Conservation (phyloP, 2,888 invertebrate species). For the Dione juno region DNA sequence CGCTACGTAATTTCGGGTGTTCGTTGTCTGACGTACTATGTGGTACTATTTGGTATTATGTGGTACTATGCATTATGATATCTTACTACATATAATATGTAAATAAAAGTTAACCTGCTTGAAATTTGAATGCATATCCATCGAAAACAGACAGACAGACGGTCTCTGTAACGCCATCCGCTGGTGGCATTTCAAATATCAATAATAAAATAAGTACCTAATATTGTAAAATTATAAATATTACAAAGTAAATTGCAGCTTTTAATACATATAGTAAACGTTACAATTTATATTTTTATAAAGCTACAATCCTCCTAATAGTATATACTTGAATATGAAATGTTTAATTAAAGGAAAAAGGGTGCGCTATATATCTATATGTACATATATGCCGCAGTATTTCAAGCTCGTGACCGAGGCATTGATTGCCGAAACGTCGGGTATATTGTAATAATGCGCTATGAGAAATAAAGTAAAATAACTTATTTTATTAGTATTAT, state of each 20-base stretch:
- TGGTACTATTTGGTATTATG: no score
- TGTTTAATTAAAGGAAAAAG: conserved; percentile 20
- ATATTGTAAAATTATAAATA: neutral
- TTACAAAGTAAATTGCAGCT: no score
- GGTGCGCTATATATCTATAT: conserved; percentile 18
- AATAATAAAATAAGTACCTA: neutral
- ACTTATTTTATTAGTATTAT: conserved; percentile 1
- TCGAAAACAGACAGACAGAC: neutral
- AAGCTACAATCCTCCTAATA: neutral
- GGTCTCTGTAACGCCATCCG: no score
- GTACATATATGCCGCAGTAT: conserved; percentile 23
- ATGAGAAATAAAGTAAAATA: conserved; percentile 17
- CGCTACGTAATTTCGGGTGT: no score
- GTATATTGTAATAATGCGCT: conserved; percentile 21
- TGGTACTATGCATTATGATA: no score
- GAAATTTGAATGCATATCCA: neutral
- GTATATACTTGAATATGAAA: neutral
- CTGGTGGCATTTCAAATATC: neutral
- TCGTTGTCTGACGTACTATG: no score
- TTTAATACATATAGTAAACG: neutral
- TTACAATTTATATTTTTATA: neutral
- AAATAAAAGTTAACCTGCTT: neutral
- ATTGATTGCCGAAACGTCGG: conserved; percentile 26
- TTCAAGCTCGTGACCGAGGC: conserved; percentile 28
- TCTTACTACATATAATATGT: no score